These are phyloP conservation scores for Tichodroma muraria DNA, from an alignment of 2,113 vertebrate genomes.

Conservation along the genomic window DNA sequence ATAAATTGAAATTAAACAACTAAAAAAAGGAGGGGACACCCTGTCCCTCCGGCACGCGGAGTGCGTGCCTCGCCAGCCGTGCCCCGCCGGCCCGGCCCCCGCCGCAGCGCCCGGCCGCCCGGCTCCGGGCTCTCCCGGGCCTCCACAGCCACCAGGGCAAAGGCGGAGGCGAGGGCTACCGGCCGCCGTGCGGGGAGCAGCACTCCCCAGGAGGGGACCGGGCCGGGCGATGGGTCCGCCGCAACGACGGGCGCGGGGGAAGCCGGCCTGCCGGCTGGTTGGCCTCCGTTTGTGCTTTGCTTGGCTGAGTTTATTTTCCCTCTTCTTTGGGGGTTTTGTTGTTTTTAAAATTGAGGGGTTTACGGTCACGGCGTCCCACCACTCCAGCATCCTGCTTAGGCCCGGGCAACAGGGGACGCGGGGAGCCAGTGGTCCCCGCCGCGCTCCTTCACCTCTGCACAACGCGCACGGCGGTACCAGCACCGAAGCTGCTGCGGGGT, in stretches of 20 bases:
- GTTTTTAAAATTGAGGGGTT: neutral
- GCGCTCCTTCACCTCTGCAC: neutral
- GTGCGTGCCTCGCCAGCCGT: neutral
- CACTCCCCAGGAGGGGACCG: fast-evolving
- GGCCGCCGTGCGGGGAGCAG: neutral
- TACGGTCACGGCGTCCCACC: neutral
- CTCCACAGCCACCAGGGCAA: neutral
- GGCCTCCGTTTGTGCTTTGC: neutral
- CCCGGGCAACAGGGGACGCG: no score
- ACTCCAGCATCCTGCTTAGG: neutral
- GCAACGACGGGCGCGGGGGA: no score
- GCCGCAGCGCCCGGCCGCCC: neutral
- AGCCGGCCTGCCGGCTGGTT: no score
- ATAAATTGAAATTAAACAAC: neutral
- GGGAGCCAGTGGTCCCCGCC: neutral
- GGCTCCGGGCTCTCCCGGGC: neutral
- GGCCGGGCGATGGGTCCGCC: no score
- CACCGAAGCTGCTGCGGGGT: no score
- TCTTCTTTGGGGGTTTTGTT: neutral
- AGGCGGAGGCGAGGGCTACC: neutral
- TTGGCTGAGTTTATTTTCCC: fast-evolving
- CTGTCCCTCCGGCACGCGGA: neutral
- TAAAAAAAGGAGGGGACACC: neutral
- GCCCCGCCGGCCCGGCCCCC: neutral
- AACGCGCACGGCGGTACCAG: neutral